Base-by-base conservation (phyloP, 1,140 invertebrate genomes). In the Coptotermes formosanus region DNA sequence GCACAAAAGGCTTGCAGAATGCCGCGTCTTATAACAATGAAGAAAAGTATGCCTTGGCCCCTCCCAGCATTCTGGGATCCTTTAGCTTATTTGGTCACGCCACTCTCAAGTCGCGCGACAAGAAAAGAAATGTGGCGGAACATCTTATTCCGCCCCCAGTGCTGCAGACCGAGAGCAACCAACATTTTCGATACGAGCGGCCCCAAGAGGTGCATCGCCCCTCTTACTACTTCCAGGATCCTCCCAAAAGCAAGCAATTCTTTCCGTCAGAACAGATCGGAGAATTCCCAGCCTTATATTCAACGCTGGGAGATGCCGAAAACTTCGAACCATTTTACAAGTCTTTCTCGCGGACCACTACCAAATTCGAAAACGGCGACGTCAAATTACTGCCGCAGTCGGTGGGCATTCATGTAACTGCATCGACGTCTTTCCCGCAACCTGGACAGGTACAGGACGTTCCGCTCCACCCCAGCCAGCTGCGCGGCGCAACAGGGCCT, bases 1-100 rank as follows among this genome's bases (percentile, higher is more conserved):
- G 90, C 23, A 90, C 90, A 23, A 90, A 90, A 0, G 88, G 89
- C 23, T 87, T 89, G 3, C 89, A 90, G 82, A 85, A 87, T 7
- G 75, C 89, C 88, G 12, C 69, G 30, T 0, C 82, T 82, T 16
- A 48, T n/a, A 52, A 38, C 9, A 84, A 82, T 83, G 64, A 23
- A n/a, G 86, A 82, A 59, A 55, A 32, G n/a, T 55, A 83, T 38
- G 85, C 32, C 16, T 16, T 25, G 14, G 81, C 82, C 44, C 91
- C 91, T 0, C 90, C 91, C 0, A 91, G 90, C 84, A 91, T 93
- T 84, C 87, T 92, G 11, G 92, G 91, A 7, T 92, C 91, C 44
- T 92, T 92, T 82, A 90, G 89, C 32, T 88, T 90, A 0, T 91
- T 92, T 44, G 90, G 91, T 1, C 91, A 92, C 82, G 89, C 90